Percentiles rank a stretch among this genome's conserved stretches.
phyloP scores from a whole-genome alignment of 2,888 invertebrate genomes.

The Venustoraphidia nigricollis region DNA sequence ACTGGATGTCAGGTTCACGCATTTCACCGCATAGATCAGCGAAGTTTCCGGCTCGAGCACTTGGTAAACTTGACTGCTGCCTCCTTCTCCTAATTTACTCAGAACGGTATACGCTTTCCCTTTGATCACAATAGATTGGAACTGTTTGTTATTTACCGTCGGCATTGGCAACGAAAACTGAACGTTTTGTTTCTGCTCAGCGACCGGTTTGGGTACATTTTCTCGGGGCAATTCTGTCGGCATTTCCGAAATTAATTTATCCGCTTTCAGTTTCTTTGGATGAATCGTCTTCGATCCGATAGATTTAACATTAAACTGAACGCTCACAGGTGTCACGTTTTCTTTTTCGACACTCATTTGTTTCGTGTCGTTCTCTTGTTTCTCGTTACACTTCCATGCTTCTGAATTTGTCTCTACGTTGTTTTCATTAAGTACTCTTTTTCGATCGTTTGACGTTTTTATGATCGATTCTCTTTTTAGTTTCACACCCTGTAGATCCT shows the following conservation, averaged over 20 bases:
- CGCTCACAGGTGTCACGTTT: too few species aligned
- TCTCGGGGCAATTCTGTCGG: not conserved
- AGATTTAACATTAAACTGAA: too few species aligned
- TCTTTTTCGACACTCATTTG: too few species aligned
- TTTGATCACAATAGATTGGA: slow-evolving; percentile 26
- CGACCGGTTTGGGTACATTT: not conserved
- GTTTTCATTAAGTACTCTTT: too few species aligned
- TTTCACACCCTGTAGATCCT: too few species aligned
- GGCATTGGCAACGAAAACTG: not conserved
- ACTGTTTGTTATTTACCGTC: not conserved
- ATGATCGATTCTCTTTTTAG: too few species aligned
- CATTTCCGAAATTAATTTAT: not conserved
- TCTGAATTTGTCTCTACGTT: too few species aligned
- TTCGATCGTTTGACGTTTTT: too few species aligned
- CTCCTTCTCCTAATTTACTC: slow-evolving; percentile 71
- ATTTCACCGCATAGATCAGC: slow-evolving; percentile 58
- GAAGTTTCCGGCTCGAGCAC: slow-evolving; percentile 44
- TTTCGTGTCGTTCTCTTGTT: too few species aligned
- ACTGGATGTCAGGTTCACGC: slow-evolving; percentile 66
- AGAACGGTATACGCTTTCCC: slow-evolving; percentile 55
- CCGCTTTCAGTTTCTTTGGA: too few species aligned
- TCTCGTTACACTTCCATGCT: too few species aligned
- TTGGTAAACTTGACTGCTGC: slow-evolving; percentile 73
- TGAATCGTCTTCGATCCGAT: too few species aligned
- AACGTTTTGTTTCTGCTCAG: not conserved